phyloP scores from a whole-genome alignment of 2,888 invertebrate genomes.

The Alcis repandata region DNA sequence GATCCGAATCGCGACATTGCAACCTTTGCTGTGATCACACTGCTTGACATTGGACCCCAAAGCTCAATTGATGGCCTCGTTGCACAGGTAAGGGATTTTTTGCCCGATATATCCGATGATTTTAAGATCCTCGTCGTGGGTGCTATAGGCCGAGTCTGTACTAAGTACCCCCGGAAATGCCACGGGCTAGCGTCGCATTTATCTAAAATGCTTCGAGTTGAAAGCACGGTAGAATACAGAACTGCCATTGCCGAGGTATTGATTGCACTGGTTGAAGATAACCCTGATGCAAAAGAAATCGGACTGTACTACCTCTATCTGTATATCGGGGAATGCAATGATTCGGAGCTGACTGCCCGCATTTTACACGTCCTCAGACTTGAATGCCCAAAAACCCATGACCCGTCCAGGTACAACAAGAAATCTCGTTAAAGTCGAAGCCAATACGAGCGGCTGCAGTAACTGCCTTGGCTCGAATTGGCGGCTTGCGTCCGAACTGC shows the following conservation, averaged over 20 bases:
- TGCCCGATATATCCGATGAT: constrained; percentile 99
- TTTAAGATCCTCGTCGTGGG: constrained; percentile 99
- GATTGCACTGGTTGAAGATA: constrained; percentile 98
- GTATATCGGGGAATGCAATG: constrained; percentile 99
- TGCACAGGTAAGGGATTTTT: constrained; percentile 99
- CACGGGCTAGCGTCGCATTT: constrained; percentile 98
- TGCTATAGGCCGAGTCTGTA: constrained; percentile 94
- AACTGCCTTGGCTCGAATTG: constrained; percentile 98
- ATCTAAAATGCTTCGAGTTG: constrained; percentile 98
- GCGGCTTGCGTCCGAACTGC: constrained; percentile 93
- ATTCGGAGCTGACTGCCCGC: constrained; percentile 97
- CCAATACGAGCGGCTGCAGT: constrained; percentile 99
- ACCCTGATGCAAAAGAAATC: constrained; percentile 98
- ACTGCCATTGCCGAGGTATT: constrained; percentile 99
- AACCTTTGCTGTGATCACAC: constrained; percentile 98
- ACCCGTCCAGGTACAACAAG: constrained; percentile 94
- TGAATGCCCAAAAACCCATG: constrained; percentile 98
- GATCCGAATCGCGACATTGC: constrained; percentile 99
- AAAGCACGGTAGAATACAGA: constrained; percentile 99
- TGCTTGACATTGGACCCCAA: constrained; percentile 99
- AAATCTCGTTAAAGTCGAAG: constrained; percentile 98
- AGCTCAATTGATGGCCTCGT: constrained; percentile 98
- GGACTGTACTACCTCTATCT: constrained; percentile 99
- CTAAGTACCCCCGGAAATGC: constrained; percentile 99
- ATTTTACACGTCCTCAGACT: constrained; percentile 98